These are phyloP conservation scores for Bombus cullumanus DNA, from an alignment of 1,140 invertebrate genomes.

Conservation along the genomic window DNA sequence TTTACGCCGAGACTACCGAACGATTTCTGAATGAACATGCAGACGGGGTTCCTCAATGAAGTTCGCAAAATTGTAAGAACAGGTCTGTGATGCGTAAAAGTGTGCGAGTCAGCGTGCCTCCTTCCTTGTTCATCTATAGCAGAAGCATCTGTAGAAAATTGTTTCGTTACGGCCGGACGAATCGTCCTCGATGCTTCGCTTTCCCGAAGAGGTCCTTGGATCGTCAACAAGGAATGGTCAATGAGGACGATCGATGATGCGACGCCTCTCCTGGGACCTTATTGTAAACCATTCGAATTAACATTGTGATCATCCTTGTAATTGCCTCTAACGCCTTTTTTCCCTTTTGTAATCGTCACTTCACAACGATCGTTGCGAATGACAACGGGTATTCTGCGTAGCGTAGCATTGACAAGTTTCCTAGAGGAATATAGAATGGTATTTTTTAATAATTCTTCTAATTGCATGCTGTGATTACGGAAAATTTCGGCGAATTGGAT, in stretches of 20 bases:
- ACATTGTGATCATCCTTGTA: constrained; percentile 22
- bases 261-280: background rate
- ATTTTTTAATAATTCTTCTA: too few species aligned
- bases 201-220: background rate
- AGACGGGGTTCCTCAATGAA: constrained; percentile 27
- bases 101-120: constrained; percentile 35
- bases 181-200: background rate
- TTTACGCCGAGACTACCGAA: background rate
- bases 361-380: background rate
- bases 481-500: too few species aligned
- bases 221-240: background rate
- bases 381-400: too few species aligned
- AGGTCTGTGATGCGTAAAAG: constrained; percentile 29
- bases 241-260: constrained; percentile 37
- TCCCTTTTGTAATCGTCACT: background rate
- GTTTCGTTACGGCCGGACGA: constrained; percentile 62
- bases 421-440: too few species aligned
- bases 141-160: constrained; percentile 58
- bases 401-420: background rate
- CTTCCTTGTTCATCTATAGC: constrained; percentile 23
- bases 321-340: constrained; percentile 33
- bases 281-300: constrained; percentile 17
- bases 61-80: constrained; percentile 4
- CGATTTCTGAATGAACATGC: background rate
- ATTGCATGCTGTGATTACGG: too few species aligned